phyloP scores from a whole-genome alignment of 2,888 invertebrate genomes.

The Pristionchus fissidentatus region DNA sequence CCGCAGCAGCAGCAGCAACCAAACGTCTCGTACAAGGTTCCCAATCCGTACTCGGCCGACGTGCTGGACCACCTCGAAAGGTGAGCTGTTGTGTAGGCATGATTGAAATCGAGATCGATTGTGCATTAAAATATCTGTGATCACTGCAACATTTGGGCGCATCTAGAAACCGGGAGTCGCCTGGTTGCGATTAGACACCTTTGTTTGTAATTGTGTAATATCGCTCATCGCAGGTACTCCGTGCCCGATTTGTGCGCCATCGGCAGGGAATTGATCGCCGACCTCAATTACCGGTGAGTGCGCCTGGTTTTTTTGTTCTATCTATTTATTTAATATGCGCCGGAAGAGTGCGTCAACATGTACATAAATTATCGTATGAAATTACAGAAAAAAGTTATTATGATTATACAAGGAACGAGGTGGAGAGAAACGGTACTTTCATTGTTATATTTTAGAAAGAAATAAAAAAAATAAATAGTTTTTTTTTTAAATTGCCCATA shows the following conservation, averaged over 20 bases:
- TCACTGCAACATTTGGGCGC: not conserved
- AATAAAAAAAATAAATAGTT: too few relatives aligned
- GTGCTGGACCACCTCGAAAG: conserved; percentile 52
- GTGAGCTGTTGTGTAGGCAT: not conserved
- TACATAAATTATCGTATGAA: not conserved
- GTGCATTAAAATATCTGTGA: not conserved
- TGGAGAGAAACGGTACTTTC: too few relatives aligned
- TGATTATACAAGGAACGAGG: not conserved
- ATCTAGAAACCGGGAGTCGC: not conserved
- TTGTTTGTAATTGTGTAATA: not conserved
- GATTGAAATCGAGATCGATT: not conserved
- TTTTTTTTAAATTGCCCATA: too few relatives aligned
- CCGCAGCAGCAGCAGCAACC: conserved; percentile 44
- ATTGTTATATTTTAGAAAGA: too few relatives aligned
- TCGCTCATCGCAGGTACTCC: conserved; percentile 25
- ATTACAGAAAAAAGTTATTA: not conserved
- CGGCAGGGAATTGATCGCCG: conserved; percentile 58
- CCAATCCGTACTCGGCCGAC: conserved; percentile 49
- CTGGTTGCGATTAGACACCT: not conserved
- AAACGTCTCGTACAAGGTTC: conserved; percentile 42
- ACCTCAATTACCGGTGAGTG: conserved; percentile 56
- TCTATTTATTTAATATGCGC: too few relatives aligned
- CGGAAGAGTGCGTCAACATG: too few relatives aligned
- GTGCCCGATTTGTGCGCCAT: conserved; percentile 56
- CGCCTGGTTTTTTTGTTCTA: too few relatives aligned